Evolutionary conservation across 2,888 invertebrate genomes (phyloP).

Genomic region (Zaprionus obscuricornis): DNA sequence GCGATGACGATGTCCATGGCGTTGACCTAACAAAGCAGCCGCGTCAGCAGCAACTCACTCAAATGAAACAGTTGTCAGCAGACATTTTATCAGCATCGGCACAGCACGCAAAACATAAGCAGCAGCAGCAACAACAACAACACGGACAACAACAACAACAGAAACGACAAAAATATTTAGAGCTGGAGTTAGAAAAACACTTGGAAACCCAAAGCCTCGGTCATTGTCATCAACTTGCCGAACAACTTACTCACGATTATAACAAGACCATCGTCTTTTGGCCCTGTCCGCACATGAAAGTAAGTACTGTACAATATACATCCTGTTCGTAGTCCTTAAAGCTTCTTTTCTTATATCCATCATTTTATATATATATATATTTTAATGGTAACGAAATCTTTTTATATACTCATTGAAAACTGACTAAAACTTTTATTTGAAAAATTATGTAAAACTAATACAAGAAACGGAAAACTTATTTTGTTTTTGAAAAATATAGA

Average conservation of each 20-base stretch:
- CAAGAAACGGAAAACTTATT: too few species aligned
- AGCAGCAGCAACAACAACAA: slow-evolving; percentile 22
- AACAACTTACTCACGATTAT: slow-evolving; percentile 80
- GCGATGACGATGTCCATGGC: slow-evolving; percentile 26
- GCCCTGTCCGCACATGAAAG: slow-evolving; percentile 83
- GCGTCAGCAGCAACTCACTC: slow-evolving; percentile 59
- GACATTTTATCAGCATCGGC: slow-evolving; percentile 47
- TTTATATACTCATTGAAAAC: too few species aligned
- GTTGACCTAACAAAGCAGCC: slow-evolving; percentile 69
- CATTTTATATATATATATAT: too few species aligned
- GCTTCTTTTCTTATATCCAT: too few species aligned
- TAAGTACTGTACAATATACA: too few species aligned
- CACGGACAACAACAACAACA: slow-evolving; percentile 4
- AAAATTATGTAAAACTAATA: too few species aligned
- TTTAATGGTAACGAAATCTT: too few species aligned
- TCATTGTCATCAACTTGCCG: slow-evolving; percentile 82
- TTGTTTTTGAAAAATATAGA: too few species aligned
- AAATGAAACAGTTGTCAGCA: slow-evolving; percentile 55
- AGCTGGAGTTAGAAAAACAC: background rate
- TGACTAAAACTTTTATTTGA: too few species aligned
- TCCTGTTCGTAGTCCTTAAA: too few species aligned
- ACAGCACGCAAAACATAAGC: slow-evolving; percentile 21
- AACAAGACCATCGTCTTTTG: slow-evolving; percentile 82
- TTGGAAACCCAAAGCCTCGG: slow-evolving; percentile 56
- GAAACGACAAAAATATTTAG: slow-evolving; percentile 11